Evolutionary conservation across 2,888 invertebrate species (phyloP).

Genomic region (Biston stratarius): DNA sequence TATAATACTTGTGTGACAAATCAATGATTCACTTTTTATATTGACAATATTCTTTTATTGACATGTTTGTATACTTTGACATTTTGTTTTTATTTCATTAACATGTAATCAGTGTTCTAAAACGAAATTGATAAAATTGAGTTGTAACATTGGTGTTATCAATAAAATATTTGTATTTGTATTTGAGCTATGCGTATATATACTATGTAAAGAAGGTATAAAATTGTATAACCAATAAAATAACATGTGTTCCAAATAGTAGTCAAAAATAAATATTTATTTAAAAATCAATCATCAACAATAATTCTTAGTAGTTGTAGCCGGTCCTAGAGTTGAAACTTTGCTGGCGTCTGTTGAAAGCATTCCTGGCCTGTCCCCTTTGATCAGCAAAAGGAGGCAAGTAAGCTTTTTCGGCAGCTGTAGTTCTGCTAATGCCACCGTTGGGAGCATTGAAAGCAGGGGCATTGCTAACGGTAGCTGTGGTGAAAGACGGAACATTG

Average conservation of each 20-base stretch:
- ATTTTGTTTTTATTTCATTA: no score
- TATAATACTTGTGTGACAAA: slow-evolving; percentile 26
- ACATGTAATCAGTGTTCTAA: no score
- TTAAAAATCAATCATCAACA: slow-evolving; percentile 39
- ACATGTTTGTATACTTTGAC: no score
- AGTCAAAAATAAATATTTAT: slow-evolving; percentile 43
- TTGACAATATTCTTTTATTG: no score
- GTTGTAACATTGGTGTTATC: no score
- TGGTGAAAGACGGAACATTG: slow-evolving; percentile 16
- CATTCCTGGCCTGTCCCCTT: slow-evolving; percentile 32
- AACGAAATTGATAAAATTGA: no score
- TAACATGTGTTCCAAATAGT: background rate
- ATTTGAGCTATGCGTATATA: no score
- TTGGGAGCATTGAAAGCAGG: slow-evolving; percentile 7
- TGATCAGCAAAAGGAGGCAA: slow-evolving; percentile 59
- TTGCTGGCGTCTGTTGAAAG: slow-evolving; percentile 52
- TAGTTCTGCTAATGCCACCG: slow-evolving; percentile 27
- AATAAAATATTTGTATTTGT: no score
- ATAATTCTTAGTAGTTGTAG: slow-evolving; percentile 50
- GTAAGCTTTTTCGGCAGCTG: slow-evolving; percentile 58
- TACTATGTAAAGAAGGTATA: no score
- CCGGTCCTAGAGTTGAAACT: slow-evolving; percentile 61
- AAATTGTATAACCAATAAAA: no score
- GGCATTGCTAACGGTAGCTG: slow-evolving; percentile 14
- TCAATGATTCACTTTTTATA: slow-evolving; percentile 34